Conservation (phyloP, 2,888 invertebrate genomes). For the Syritta pipiens region DNA sequence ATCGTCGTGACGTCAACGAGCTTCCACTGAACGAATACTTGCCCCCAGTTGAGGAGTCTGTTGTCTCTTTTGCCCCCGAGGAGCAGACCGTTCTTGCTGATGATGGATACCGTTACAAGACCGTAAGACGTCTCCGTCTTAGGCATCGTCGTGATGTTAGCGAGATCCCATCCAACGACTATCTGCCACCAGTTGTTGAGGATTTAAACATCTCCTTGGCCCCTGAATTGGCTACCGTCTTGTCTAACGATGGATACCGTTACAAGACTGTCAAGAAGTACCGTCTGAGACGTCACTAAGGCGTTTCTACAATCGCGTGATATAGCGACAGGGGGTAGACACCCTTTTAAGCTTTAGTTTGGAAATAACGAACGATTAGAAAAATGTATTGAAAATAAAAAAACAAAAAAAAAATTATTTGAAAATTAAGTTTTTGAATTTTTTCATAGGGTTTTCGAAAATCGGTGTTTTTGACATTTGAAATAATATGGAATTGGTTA, state of each 20-base stretch:
- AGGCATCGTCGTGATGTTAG: slow-evolving; percentile 74
- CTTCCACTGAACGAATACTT: slow-evolving; percentile 71
- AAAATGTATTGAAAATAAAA: slow-evolving; percentile 3
- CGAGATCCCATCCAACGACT: slow-evolving; percentile 72
- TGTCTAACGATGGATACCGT: slow-evolving; percentile 70
- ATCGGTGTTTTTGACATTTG: no score
- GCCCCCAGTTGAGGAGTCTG: slow-evolving; percentile 69
- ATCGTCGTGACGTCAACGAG: slow-evolving; percentile 74
- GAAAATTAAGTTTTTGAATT: no score
- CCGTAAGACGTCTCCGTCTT: slow-evolving; percentile 72
- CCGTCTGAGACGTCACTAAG: slow-evolving; percentile 62
- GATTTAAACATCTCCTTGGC: slow-evolving; percentile 23
- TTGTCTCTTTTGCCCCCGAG: slow-evolving; percentile 46
- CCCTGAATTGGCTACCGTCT: slow-evolving; percentile 69
- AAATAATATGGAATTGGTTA: no score
- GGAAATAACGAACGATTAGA: slow-evolving; percentile 11
- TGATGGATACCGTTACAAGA: slow-evolving; percentile 77
- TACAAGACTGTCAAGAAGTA: slow-evolving; percentile 73
- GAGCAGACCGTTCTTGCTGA: slow-evolving; percentile 70
- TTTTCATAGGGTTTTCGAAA: no score
- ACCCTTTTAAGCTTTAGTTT: slow-evolving; percentile 9
- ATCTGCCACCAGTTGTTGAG: slow-evolving; percentile 51
- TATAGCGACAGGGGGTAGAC: no score
- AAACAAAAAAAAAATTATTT: no score
- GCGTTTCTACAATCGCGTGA: no score